Conservation (phyloP, 2,113 vertebrate species). For the Orthochromis indermauri region DNA sequence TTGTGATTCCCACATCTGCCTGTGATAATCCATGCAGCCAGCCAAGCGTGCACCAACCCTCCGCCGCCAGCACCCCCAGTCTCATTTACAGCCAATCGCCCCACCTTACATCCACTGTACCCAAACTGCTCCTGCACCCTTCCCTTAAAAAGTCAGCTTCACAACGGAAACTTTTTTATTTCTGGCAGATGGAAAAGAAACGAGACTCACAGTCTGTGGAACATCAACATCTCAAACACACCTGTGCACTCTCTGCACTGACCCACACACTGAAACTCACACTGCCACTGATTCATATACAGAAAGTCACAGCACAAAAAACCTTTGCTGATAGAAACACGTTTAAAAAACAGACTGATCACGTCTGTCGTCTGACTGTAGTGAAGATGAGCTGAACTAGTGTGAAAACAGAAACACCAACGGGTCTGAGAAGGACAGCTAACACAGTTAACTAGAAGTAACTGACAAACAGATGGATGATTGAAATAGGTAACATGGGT, state of each 20-base stretch:
- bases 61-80: not conserved
- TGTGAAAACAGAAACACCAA: not conserved
- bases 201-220: not conserved
- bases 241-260: not conserved
- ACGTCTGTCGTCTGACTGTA: not conserved
- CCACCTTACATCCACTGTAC: not conserved
- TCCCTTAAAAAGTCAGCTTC: not conserved
- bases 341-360: not conserved
- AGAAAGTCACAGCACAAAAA: not conserved
- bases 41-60: slow-evolving; percentile 23
- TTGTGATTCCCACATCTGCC: slow-evolving; percentile 57
- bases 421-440: not conserved
- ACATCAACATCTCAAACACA: not conserved
- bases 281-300: not conserved
- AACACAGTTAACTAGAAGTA: not conserved
- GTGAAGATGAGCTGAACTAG: not conserved
- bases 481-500: not conserved
- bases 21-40: slow-evolving; percentile 43
- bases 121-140: not conserved
- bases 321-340: not conserved
- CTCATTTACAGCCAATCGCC: slow-evolving; percentile 2
- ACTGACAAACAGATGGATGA: not conserved
- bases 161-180: not conserved
- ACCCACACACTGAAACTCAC: not conserved
- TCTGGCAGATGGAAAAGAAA: not conserved